A percentile compares a stretch with the other conserved stretches of the same genome.
phyloP scores from a whole-genome alignment of 1,140 invertebrate species.

The Penaeus vannamei region DNA sequence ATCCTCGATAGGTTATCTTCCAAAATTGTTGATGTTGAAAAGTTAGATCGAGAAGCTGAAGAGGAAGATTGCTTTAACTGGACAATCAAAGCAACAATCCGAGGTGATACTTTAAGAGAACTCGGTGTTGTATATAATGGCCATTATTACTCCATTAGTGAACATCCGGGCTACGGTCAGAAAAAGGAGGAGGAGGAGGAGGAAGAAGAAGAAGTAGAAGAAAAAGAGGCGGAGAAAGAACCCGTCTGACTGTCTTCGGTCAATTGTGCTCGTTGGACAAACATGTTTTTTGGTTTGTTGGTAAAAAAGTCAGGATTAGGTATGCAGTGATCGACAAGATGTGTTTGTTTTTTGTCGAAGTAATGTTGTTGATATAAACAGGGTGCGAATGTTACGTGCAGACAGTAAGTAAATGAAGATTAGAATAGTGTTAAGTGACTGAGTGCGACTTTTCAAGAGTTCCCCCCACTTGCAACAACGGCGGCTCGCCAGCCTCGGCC shows the following conservation, averaged over 20 bases:
- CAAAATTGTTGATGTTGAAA: constrained; percentile 93
- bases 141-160: constrained; percentile 94
- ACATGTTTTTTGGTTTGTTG: constrained; percentile 54
- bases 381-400: constrained; percentile 42
- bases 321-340: constrained; percentile 42
- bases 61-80: constrained; percentile 94
- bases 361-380: constrained; percentile 46
- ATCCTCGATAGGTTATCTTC: constrained; percentile 92
- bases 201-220: constrained; percentile 63
- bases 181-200: constrained; percentile 64
- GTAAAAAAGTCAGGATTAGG: constrained; percentile 47
- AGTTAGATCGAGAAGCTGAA: constrained; percentile 90
- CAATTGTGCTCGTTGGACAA: constrained; percentile 56
- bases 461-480: constrained; percentile 50
- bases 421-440: constrained; percentile 58
- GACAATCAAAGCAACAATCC: constrained; percentile 93
- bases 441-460: constrained; percentile 57
- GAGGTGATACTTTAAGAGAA: constrained; percentile 89
- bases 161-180: constrained; percentile 85
- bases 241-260: constrained; percentile 60
- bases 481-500: constrained; percentile 25
- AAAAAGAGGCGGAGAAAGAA: constrained; percentile 67
- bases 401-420: constrained; percentile 34
- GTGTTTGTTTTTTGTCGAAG: constrained; percentile 56
- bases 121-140: constrained; percentile 95